Conservation (phyloP, 2,888 invertebrate genomes). For the Tillus elongatus region DNA sequence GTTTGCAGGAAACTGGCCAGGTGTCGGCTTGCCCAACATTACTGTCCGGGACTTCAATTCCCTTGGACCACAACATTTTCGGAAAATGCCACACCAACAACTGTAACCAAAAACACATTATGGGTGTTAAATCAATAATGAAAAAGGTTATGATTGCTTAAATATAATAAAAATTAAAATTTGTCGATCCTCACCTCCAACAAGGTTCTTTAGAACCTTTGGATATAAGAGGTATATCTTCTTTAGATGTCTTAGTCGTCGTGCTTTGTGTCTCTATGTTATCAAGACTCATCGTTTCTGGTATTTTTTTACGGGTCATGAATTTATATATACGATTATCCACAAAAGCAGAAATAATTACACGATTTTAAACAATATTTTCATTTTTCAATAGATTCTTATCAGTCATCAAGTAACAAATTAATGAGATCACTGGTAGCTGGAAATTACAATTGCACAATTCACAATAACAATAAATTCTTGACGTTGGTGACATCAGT, state of each 20-base stretch:
- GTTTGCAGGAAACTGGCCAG: conserved; percentile 86
- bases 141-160: neutral
- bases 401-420: too few relatives aligned
- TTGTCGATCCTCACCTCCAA: conserved; percentile 39
- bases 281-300: too few relatives aligned
- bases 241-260: conserved; percentile 44
- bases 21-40: conserved; percentile 63
- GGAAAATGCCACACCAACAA: conserved; percentile 67
- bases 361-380: too few relatives aligned
- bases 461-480: too few relatives aligned
- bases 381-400: too few relatives aligned
- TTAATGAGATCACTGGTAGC: too few relatives aligned
- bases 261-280: conserved; percentile 39
- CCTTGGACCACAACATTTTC: conserved; percentile 61
- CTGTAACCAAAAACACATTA: conserved; percentile 44
- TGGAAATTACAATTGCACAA: too few relatives aligned
- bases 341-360: too few relatives aligned
- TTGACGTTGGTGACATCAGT: too few relatives aligned
- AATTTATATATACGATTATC: too few relatives aligned
- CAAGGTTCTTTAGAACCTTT: conserved; percentile 52
- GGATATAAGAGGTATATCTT: conserved; percentile 62
- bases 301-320: too few relatives aligned
- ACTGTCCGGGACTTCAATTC: conserved; percentile 71
- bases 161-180: conserved; percentile 6
- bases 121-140: conserved; percentile 3